Evolutionary conservation across 92 coral and sea anemone genomes (phyloP), one percentile per base, ranked within the genome.

Genomic region (Palythoa heliodiscus): DNA sequence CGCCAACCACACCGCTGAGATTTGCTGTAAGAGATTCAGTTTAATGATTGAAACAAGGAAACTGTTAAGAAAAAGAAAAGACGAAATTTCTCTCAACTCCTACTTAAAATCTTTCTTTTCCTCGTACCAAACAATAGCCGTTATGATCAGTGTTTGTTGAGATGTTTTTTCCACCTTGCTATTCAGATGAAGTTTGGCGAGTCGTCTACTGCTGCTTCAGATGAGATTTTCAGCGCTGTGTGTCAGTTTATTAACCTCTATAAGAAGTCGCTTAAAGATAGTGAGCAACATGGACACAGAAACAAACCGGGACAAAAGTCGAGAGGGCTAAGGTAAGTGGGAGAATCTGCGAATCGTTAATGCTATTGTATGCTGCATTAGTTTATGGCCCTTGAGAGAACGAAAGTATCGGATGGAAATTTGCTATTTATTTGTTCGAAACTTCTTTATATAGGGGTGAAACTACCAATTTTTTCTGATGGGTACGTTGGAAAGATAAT

Each of bases 161-260:
- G 64, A 73, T 47, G 54, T 71, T 57, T 55, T 5, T 6, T 67
- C 24, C 52, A 50, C 13, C 35, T 50, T 52, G 14, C 29, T 63
- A 14, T 83, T n/a, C 84, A 95, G 98, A 70, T 76, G 7, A 69
- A 89, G 71, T 90, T 94, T 47, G 99, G 97, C 39, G 99, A 96
- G 73, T 87, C 98, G 0, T 88, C 93, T n/a, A 91, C 90, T 60
- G 92, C 94, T 74, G 95, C 95, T 50, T 96, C 99, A 4, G 99
- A 96, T 88, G 99, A 96, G 64, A 89, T 95, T 8, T 88, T 96
- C 66, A 87, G 89, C 22, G 85, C 95, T 13, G 85, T 96, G 22
- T 86, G 90, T 70, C 89, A 90, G 22, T 96, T 96, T 61, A 58
- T 96, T 77, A 79, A 78, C 23, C 93, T 92, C 71, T 90, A 92